Evolutionary conservation across 1,140 invertebrate genomes (phyloP), one percentile per base, ranked within the genome.

Genomic region (Drosophila parvula): DNA sequence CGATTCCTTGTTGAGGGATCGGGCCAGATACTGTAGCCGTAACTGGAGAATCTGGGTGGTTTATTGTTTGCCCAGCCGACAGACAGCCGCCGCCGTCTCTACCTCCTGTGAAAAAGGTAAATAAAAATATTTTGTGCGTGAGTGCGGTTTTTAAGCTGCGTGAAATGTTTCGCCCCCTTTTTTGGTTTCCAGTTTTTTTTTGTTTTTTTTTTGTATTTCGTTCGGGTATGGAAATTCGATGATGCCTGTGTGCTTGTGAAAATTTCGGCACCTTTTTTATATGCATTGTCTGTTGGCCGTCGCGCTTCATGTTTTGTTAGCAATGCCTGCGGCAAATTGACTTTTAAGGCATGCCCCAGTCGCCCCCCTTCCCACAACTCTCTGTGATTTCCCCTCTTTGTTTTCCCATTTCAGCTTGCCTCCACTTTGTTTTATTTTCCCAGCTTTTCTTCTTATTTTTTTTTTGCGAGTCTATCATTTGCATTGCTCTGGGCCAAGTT

Each of bases 71-170:
- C 75, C 75, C 53, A 68, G 74, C 62, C 60, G 45, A 77, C 61
- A 56, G 61, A 63, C 58, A 47, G 36, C 40, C 40, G 22, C 9
- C 55, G 7, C 34, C 16, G 22, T 22, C 22, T 22, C 12, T 0
- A 10, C 4, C 43, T 16, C 44, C 64, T 22, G 50, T 36, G 38
- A 43, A 63, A 67, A 84, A 86, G 83, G 83, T 88, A 86, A 86
- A 86, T 88, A 86, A 79, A 88, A 88, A 89, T 88, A 88, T 88
- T 80, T 88, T 89, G 83, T 88, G 83, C 83, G 83, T 88, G 83
- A 89, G 84, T 88, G 83, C 84, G 83, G 83, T 88, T 88, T 88
- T 88, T 89, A 88, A 88, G 83, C 84, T 89, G 83, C 83, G 83
- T 89, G 77, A 89, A 89, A 89, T 74, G 81, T 74, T 78, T 74